phyloP scores from a whole-genome alignment of 2,888 invertebrate genomes.

The Poecilobothrus nobilitatus region DNA sequence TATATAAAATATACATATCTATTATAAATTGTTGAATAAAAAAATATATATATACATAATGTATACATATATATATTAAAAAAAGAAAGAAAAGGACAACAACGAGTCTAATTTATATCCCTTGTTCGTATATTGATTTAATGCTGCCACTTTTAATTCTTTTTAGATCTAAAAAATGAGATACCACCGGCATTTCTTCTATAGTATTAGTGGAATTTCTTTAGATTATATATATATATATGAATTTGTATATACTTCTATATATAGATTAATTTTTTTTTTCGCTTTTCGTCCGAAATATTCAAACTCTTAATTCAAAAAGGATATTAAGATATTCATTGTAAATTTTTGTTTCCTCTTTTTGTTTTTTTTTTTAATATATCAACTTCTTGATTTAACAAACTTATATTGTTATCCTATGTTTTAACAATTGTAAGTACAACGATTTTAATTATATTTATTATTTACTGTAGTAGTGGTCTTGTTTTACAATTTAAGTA shows the following conservation, averaged over 20 bases:
- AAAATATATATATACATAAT: too few relatives aligned
- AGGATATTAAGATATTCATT: neutral
- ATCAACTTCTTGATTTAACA: neutral
- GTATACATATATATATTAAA: neutral
- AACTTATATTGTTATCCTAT: neutral
- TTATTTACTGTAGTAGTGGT: neutral
- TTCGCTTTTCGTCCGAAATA: too few relatives aligned
- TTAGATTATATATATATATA: neutral
- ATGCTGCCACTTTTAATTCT: neutral
- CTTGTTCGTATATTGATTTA: conserved; percentile 6
- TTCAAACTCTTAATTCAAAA: neutral
- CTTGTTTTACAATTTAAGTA: neutral
- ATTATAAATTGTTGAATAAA: too few relatives aligned
- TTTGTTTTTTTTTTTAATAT: neutral
- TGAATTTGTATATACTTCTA: neutral
- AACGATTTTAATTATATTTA: neutral
- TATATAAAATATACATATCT: neutral
- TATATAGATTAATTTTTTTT: too few relatives aligned
- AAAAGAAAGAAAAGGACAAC: neutral
- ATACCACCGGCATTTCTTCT: neutral
- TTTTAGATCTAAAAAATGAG: neutral
- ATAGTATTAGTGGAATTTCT: too few relatives aligned
- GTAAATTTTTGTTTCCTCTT: neutral
- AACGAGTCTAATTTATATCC: conserved; percentile 3
- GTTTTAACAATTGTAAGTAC: neutral